Percentiles rank a stretch among this genome's conserved stretches.
phyloP scores from a whole-genome alignment of 2,888 invertebrate species.

The Nipponacmea schrenckii region DNA sequence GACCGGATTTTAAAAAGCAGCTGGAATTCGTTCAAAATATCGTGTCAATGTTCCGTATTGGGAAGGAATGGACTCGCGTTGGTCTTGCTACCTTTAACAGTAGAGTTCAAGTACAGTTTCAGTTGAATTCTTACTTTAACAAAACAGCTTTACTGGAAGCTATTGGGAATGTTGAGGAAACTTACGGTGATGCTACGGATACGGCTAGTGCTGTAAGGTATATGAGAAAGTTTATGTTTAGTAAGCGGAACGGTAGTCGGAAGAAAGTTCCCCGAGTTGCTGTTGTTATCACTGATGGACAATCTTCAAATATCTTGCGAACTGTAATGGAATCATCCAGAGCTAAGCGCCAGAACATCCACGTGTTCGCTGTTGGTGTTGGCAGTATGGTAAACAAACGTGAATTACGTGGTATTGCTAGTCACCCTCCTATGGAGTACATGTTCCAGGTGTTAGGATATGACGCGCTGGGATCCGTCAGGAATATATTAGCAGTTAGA shows the following conservation, averaged over 20 bases:
- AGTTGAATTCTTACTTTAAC: constrained; percentile 40
- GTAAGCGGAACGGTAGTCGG: constrained; percentile 37
- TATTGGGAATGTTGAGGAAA: constrained; percentile 37
- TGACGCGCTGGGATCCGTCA: constrained; percentile 48
- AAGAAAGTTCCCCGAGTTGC: constrained; percentile 48
- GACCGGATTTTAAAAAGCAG: constrained; percentile 55
- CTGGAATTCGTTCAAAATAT: constrained; percentile 55
- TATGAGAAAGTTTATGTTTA: constrained; percentile 47
- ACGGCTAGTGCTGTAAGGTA: constrained; percentile 46
- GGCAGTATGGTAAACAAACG: constrained; percentile 43
- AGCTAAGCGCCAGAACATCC: constrained; percentile 44
- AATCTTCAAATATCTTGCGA: constrained; percentile 42
- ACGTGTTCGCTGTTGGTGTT: constrained; percentile 55
- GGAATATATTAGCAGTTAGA: constrained; percentile 46
- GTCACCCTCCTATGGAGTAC: constrained; percentile 39
- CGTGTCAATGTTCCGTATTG: constrained; percentile 54
- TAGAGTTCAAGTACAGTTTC: constrained; percentile 42
- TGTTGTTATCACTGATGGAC: constrained; percentile 56
- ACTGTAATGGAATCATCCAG: constrained; percentile 46
- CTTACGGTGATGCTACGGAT: constrained; percentile 43
- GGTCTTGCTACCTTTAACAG: constrained; percentile 55
- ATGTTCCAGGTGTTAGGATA: constrained; percentile 48
- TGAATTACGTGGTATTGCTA: constrained; percentile 53
- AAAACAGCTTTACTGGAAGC: constrained; percentile 36
- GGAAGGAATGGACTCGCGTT: constrained; percentile 50